These are phyloP conservation scores for Dione vanillae DNA, from an alignment of 2,888 invertebrate species.

Conservation along the genomic window DNA sequence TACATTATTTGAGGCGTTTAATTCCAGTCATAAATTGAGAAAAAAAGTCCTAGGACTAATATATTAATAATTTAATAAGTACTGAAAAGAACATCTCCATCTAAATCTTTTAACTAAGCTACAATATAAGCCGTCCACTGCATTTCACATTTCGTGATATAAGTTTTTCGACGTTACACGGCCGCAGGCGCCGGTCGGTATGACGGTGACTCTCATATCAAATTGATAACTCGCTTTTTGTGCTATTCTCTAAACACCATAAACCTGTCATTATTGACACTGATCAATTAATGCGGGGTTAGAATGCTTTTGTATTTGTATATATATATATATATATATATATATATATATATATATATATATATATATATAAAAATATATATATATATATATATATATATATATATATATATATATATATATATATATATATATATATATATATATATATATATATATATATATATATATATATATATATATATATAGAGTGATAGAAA, in stretches of 20 bases:
- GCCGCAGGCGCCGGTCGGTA: constrained; percentile 73
- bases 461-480: no score
- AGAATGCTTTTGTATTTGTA: constrained; percentile 20
- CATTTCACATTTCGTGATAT: constrained; percentile 66
- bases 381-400: no score
- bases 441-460: no score
- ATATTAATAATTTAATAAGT: no score
- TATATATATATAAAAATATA: no score
- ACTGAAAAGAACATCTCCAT: constrained; percentile 5
- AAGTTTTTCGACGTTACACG: constrained; percentile 70
- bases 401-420: no score
- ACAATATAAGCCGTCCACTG: constrained; percentile 56
- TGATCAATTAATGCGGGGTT: constrained; percentile 67
- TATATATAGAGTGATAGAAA: no score
- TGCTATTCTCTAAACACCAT: constrained; percentile 54
- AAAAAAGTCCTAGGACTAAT: no score
- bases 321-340: no score
- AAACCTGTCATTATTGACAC: constrained; percentile 80
- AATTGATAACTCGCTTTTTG: constrained; percentile 70
- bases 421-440: no score
- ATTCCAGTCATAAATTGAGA: no score
- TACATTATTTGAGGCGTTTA: neutral
- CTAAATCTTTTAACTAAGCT: constrained; percentile 52
- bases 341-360: no score
- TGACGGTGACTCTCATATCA: constrained; percentile 69